These are phyloP conservation scores for Liodrosophila aerea DNA, from an alignment of 2,888 invertebrate genomes.

Conservation along the genomic window DNA sequence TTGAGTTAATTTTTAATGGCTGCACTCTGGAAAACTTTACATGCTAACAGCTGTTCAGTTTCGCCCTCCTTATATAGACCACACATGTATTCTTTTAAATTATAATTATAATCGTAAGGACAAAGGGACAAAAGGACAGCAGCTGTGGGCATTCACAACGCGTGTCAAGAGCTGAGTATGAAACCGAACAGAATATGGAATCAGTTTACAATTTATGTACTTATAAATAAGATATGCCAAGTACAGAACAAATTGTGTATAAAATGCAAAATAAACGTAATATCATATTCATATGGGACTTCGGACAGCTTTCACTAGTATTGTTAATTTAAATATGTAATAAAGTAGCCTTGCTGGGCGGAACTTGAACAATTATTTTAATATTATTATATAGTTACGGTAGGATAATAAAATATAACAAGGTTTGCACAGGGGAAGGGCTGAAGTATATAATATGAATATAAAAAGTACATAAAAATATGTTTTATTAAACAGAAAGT, in stretches of 20 bases:
- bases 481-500: too few relatives aligned
- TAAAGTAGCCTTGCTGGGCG: too few relatives aligned
- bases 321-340: slow-evolving; percentile 10
- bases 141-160: too few relatives aligned
- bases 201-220: slow-evolving; percentile 1
- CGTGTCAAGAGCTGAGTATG: too few relatives aligned
- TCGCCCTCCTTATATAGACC: too few relatives aligned
- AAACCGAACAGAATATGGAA: background rate
- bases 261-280: slow-evolving; percentile 7
- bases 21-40: slow-evolving; percentile 15
- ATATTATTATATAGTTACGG: too few relatives aligned
- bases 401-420: too few relatives aligned
- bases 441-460: too few relatives aligned
- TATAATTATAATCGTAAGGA: slow-evolving; percentile 2
- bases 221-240: slow-evolving; percentile 30
- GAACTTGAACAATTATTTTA: too few relatives aligned
- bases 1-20: slow-evolving; percentile 65
- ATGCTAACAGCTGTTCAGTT: slow-evolving; percentile 42
- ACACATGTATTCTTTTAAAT: slow-evolving; percentile 2
- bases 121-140: background rate
- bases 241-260: slow-evolving; percentile 1
- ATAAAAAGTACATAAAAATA: too few relatives aligned
- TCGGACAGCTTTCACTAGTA: slow-evolving; percentile 1
- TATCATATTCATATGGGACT: slow-evolving; percentile 21
- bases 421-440: too few relatives aligned